Percentiles rank a stretch among this genome's conserved stretches.
Conservation (phyloP, 2,888 invertebrate species). For the Hermaeophaga mercurialis region DNA sequence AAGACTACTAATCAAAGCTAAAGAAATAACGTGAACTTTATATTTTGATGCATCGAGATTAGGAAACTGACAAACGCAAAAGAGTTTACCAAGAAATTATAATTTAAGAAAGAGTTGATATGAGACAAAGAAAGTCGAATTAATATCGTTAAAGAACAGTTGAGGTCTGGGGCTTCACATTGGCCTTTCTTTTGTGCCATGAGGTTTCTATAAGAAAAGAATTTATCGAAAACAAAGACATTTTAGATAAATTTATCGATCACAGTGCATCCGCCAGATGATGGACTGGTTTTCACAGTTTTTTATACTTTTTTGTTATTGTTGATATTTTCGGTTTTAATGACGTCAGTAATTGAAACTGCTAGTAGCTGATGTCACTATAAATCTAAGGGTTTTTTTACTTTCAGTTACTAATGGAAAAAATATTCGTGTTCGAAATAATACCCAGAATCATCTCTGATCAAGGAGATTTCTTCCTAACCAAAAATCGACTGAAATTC, state of each 20-base stretch:
- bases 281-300: too few relatives aligned
- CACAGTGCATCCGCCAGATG: neutral
- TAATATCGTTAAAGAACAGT: slow-evolving; percentile 30
- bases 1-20: slow-evolving; percentile 30
- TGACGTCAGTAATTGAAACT: too few relatives aligned
- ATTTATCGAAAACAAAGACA: neutral
- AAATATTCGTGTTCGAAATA: neutral
- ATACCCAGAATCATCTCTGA: neutral
- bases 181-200: too few relatives aligned
- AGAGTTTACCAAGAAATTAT: slow-evolving; percentile 31
- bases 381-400: too few relatives aligned
- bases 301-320: too few relatives aligned
- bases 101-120: slow-evolving; percentile 21
- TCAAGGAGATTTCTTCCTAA: too few relatives aligned
- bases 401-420: neutral
- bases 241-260: neutral
- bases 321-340: too few relatives aligned
- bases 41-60: slow-evolving; percentile 38
- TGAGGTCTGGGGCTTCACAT: too few relatives aligned
- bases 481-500: too few relatives aligned
- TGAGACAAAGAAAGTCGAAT: slow-evolving; percentile 28
- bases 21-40: slow-evolving; percentile 29
- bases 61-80: slow-evolving; percentile 37
- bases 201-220: slow-evolving; percentile 14
- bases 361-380: slow-evolving; percentile 3